Conservation (phyloP, 2,113 vertebrate species). For the Cyanistes caeruleus region DNA sequence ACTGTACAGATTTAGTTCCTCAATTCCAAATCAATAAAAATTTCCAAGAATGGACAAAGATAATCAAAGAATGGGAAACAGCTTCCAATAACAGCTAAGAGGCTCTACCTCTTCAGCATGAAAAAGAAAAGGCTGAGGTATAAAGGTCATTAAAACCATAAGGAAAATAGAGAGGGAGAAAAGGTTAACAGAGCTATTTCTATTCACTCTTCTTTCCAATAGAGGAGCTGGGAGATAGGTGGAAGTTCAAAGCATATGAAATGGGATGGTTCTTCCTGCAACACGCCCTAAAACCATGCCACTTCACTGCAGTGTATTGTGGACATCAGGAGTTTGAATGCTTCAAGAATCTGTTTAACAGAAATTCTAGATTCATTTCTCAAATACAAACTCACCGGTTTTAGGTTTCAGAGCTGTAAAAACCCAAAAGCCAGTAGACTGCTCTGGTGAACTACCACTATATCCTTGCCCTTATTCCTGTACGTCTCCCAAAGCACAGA, state of each 20-base stretch:
- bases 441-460: neutral
- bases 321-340: neutral
- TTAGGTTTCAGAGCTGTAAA: neutral
- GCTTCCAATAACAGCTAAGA: neutral
- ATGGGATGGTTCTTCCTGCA: neutral
- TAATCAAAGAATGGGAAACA: neutral
- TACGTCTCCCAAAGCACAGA: neutral
- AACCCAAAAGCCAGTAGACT: neutral
- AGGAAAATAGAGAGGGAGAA: neutral
- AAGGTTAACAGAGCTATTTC: neutral
- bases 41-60: neutral
- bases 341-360: neutral
- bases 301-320: neutral
- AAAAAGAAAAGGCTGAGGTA: neutral
- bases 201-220: neutral
- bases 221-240: neutral
- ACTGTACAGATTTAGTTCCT: neutral
- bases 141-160: neutral
- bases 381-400: neutral
- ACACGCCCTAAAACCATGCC: neutral
- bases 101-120: neutral
- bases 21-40: neutral
- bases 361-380: neutral
- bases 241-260: neutral
- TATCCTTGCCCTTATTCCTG: neutral